A percentile compares a stretch with the other conserved stretches of the same genome.
phyloP scores from a whole-genome alignment of 2,797 vertebrate species.

The Tauraco hartlaubi region DNA sequence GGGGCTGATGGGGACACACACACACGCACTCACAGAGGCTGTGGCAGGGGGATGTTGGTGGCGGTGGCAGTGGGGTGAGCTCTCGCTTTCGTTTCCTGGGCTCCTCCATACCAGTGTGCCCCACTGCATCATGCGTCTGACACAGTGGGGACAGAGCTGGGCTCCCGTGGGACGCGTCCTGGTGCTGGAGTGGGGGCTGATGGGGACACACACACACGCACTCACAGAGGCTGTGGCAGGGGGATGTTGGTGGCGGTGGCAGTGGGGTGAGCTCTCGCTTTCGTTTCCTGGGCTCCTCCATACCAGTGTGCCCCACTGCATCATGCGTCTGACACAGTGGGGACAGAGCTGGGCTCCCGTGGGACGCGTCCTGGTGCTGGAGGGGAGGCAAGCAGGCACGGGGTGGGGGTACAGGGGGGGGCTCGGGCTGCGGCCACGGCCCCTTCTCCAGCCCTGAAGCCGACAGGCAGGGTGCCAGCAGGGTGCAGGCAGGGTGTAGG shows the following conservation, averaged over 20 bases:
- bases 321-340: accelerated
- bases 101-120: accelerated
- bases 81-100: background rate
- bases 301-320: background rate
- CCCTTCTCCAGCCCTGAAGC: background rate
- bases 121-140: accelerated
- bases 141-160: background rate
- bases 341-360: background rate
- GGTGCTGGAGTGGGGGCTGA: accelerated
- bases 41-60: background rate
- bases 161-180: accelerated
- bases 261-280: background rate
- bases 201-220: accelerated
- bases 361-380: accelerated
- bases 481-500: too few species aligned
- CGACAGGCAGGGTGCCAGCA: too few species aligned
- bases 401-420: background rate
- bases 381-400: background rate
- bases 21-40: too few species aligned
- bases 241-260: accelerated
- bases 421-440: background rate
- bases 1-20: accelerated
- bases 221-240: too few species aligned
- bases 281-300: accelerated
- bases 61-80: accelerated